These are phyloP conservation scores for Charina bottae DNA, from an alignment of 2,113 vertebrate species.

Conservation along the genomic window DNA sequence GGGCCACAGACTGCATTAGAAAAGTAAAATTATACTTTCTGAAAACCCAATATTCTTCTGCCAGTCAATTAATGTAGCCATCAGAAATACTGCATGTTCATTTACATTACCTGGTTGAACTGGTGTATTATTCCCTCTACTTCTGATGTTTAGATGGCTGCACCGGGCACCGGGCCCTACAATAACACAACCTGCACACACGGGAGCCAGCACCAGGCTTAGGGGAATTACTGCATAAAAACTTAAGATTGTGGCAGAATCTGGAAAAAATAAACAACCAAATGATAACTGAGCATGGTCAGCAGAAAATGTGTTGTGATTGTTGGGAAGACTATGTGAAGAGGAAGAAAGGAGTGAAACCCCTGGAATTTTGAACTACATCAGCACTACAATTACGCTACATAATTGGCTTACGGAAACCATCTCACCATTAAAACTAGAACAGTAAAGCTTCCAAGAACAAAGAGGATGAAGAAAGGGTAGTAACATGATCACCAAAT, in stretches of 20 bases:
- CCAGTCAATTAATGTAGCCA: not conserved
- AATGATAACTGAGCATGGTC: not conserved
- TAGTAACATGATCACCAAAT: not conserved
- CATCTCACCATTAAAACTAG: not conserved
- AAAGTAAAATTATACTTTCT: not conserved
- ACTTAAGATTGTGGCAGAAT: not conserved
- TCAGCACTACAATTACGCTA: not conserved
- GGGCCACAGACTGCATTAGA: not conserved
- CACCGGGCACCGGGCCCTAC: not conserved
- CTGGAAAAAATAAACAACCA: not conserved
- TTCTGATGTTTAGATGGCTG: not conserved
- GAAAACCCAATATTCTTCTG: not conserved
- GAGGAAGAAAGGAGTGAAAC: not conserved
- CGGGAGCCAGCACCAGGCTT: not conserved
- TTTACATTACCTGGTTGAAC: not conserved
- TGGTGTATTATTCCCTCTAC: not conserved
- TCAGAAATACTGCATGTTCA: not conserved
- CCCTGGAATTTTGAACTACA: not conserved
- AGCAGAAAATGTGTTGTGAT: not conserved
- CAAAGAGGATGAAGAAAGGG: not conserved
- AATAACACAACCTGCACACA: not conserved
- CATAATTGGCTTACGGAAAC: not conserved
- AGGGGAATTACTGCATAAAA: not conserved
- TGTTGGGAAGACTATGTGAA: not conserved
- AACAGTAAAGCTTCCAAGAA: not conserved